Base-by-base conservation (phyloP, 2,888 invertebrate genomes). In the Ornithoptera priamus region DNA sequence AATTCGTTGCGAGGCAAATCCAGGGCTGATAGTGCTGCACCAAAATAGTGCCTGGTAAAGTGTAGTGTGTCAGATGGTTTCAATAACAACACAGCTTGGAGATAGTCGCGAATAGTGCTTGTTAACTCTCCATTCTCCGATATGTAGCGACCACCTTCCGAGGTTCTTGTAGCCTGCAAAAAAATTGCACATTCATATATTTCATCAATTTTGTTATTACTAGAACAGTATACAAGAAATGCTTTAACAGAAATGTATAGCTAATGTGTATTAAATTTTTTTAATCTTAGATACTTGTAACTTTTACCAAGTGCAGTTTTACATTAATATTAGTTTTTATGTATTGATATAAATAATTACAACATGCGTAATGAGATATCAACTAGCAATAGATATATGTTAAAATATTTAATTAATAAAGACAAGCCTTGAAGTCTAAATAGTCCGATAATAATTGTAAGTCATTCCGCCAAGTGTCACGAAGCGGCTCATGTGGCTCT, bases 391-490 rank as follows among this genome's bases (percentile, higher is more conserved):
- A 46, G 15, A 46, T 12, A 15, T 15, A 46, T 10, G 12, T 15
- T 15, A 12, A 46, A 46, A 15, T 12, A 12, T 12, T 46, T 46
- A 46, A 15, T 46, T 18, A n/a, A 53, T 18, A 53, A n/a, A 53
- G 53, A 53, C 53, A 53, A 58, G 4, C 95, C 92, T 95, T 95
- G 76, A 88, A 92, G 74, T 95, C 94, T 71, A 95, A 83, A 82
- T 93, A 95, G 80, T 93, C 93, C 0, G 95, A 94, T 42, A 94
- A 83, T 65, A 95, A 79, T 80, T 95, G 94, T 72, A 95, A 84
- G 79, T 95, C 94, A 57, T 92, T 86, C 30, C 92, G 86, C 95
- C 95, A 95, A 30, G 79, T 83, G 68, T 93, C 86, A 57, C 91
- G 87, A 18, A 94, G 78, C 1, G 93, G 90, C 7, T 88, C 80